A percentile compares a stretch with the other conserved stretches of the same genome.
Conservation (phyloP, 2,888 invertebrate species). For the Idaea aversata region DNA sequence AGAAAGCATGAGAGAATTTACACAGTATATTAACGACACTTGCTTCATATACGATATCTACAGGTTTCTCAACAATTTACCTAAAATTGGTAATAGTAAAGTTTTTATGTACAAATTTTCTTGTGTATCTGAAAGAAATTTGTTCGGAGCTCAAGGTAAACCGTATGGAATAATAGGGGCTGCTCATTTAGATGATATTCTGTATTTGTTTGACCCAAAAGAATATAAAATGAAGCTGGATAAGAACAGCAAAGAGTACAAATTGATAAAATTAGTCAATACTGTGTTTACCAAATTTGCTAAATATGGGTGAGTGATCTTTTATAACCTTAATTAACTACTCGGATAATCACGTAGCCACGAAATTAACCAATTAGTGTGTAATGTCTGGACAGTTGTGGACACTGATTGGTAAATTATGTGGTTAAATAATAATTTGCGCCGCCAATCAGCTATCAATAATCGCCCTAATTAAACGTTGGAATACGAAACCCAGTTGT, state of each 20-base stretch:
- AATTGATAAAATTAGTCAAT: conserved; percentile 47
- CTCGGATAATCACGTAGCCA: no score
- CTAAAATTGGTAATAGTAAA: conserved; percentile 18
- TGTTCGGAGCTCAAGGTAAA: conserved; percentile 35
- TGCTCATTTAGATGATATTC: conserved; percentile 53
- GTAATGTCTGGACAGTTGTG: no score
- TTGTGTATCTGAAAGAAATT: conserved; percentile 46
- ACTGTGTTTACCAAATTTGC: conserved; percentile 56
- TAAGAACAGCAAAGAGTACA: conserved; percentile 39
- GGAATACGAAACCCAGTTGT: no score
- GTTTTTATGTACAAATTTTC: conserved; percentile 45
- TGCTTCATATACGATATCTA: conserved; percentile 35
- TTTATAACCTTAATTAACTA: background rate
- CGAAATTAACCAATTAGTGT: no score
- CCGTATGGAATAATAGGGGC: conserved; percentile 47
- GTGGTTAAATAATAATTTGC: no score
- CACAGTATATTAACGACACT: conserved; percentile 33
- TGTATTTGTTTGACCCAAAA: conserved; percentile 53
- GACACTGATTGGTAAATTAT: no score
- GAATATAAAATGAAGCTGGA: conserved; percentile 36
- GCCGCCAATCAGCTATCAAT: no score
- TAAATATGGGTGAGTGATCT: conserved; percentile 52
- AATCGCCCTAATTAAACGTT: no score
- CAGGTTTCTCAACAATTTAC: conserved; percentile 20
- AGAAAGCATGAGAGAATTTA: conserved; percentile 36